Evolutionary conservation across 2,888 invertebrate species (phyloP).

Genomic region (Resseliella maxima): DNA sequence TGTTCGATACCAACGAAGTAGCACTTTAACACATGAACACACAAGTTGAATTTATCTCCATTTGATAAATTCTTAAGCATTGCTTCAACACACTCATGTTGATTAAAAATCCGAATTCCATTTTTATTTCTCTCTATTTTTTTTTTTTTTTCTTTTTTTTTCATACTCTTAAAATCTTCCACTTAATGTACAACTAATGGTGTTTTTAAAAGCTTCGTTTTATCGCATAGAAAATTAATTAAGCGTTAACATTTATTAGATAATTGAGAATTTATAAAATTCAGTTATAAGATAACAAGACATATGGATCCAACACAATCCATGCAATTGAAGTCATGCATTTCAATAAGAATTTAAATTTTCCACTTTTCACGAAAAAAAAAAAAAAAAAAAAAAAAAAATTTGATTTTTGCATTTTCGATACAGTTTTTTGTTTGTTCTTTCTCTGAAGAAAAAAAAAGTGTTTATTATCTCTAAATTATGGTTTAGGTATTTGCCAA

Average conservation of each 20-base stretch:
- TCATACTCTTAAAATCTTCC: too few relatives aligned
- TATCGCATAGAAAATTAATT: not conserved
- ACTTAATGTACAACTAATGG: too few relatives aligned
- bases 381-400: too few relatives aligned
- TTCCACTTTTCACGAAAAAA: not conserved
- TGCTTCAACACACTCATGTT: too few relatives aligned
- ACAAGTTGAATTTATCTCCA: too few relatives aligned
- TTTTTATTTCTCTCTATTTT: too few relatives aligned
- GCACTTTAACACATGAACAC: not conserved
- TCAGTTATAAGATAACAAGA: not conserved
- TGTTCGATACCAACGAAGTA: conserved; percentile 6
- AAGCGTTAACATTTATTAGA: not conserved
- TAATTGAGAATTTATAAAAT: conserved; percentile 40
- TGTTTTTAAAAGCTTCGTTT: too few relatives aligned
- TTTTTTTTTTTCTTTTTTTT: too few relatives aligned
- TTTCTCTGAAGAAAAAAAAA: too few relatives aligned
- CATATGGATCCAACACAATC: not conserved
- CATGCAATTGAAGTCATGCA: not conserved
- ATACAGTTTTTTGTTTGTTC: not conserved
- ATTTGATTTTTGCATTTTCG: not conserved
- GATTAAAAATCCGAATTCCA: too few relatives aligned
- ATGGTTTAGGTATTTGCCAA: not conserved
- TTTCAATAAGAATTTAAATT: not conserved
- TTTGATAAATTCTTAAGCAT: too few relatives aligned
- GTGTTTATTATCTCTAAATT: not conserved